Evolutionary conservation across 2,113 vertebrate genomes (phyloP).

Genomic region (Percina caprodes): DNA sequence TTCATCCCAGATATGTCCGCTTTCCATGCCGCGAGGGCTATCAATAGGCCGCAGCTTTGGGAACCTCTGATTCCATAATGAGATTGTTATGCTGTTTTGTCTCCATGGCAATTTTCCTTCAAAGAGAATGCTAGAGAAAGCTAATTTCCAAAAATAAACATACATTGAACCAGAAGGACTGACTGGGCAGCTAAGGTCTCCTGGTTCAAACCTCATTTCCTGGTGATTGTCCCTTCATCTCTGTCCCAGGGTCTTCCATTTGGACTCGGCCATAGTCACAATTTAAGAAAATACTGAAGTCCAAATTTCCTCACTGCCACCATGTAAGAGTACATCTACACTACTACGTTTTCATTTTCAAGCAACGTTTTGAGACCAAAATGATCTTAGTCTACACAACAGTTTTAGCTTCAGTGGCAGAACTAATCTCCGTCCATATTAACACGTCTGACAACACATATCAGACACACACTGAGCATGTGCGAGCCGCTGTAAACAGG

Average conservation of each 20-base stretch:
- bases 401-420: too few relatives aligned
- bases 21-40: conserved; percentile 53
- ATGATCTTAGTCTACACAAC: too few relatives aligned
- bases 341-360: too few relatives aligned
- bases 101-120: conserved; percentile 59
- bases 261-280: background rate
- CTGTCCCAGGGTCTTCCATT: conserved; percentile 19
- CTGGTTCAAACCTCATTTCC: conserved; percentile 59
- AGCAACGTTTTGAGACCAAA: too few relatives aligned
- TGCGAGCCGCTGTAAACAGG: too few relatives aligned
- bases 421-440: too few relatives aligned
- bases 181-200: conserved; percentile 16
- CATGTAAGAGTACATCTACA: too few relatives aligned
- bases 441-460: too few relatives aligned
- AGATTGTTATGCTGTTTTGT: conserved; percentile 57
- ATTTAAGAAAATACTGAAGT: background rate
- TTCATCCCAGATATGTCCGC: conserved; percentile 63
- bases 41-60: conserved; percentile 66
- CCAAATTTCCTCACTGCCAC: background rate
- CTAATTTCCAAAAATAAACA: conserved; percentile 55
- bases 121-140: conserved; percentile 34
- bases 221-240: conserved; percentile 36
- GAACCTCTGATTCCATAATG: conserved; percentile 57
- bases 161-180: background rate
- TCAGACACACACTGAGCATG: too few relatives aligned